These are phyloP conservation scores for Cartodere bifasciata DNA, from an alignment of 2,888 invertebrate genomes.

Conservation along the genomic window DNA sequence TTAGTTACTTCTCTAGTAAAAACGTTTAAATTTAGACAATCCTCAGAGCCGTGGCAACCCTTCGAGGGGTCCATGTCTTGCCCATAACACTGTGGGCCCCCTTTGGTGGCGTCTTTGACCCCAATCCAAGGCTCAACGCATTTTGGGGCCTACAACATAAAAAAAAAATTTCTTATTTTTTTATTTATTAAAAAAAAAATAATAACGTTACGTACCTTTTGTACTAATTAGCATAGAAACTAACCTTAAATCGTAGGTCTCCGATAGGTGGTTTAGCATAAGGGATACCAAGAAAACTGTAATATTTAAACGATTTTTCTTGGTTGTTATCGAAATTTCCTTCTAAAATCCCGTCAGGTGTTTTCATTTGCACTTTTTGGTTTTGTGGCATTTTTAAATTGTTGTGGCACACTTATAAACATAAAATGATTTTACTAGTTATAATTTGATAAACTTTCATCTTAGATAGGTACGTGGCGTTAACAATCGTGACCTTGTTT, in stretches of 20 bases:
- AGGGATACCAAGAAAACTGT: constrained; percentile 15
- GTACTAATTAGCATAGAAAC: no score
- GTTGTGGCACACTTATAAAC: no score
- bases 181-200: not conserved
- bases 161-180: not conserved
- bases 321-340: no score
- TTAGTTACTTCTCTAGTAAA: constrained; percentile 14
- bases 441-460: no score
- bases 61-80: constrained; percentile 9
- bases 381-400: no score
- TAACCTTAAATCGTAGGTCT: constrained; percentile 16
- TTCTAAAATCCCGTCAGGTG: no score
- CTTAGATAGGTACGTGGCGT: no score
- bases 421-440: no score
- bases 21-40: constrained; percentile 17
- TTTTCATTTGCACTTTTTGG: no score
- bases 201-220: no score
- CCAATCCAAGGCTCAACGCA: constrained; percentile 15
- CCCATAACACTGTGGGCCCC: constrained; percentile 9
- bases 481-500: no score
- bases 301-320: no score
- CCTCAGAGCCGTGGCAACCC: constrained; percentile 13
- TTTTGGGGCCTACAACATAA: constrained; percentile 12
- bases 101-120: constrained; percentile 13
- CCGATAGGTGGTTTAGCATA: constrained; percentile 17